A percentile compares a stretch with the other conserved stretches of the same genome.
Conservation (phyloP, 2,888 invertebrate species). For the Pogonocherus hispidulus region DNA sequence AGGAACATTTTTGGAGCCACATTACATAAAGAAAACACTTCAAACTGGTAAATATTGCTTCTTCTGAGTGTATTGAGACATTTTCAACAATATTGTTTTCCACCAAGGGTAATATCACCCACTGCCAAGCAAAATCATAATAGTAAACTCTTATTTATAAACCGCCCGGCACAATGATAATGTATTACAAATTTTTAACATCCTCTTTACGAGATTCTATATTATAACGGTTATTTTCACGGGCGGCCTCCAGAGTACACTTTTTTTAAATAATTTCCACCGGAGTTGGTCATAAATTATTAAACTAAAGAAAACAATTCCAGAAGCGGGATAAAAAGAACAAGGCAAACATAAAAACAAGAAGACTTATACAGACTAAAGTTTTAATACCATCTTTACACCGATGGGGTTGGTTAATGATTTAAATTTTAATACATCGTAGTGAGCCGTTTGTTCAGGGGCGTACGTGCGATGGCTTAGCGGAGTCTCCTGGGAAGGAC, state of each 20-base stretch:
- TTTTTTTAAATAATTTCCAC: conserved; percentile 12
- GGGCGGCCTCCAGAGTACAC: background rate
- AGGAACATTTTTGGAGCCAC: too few relatives aligned
- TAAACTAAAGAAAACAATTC: conserved; percentile 27
- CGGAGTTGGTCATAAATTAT: conserved; percentile 12
- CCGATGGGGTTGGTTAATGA: conserved; percentile 44
- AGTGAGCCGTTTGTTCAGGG: conserved; percentile 54
- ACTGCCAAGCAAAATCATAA: background rate
- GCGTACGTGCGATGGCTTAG: conserved; percentile 56
- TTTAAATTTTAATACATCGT: conserved; percentile 58
- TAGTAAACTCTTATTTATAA: background rate
- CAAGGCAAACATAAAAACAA: conserved; percentile 22
- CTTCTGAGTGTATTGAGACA: too few relatives aligned
- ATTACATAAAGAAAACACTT: too few relatives aligned
- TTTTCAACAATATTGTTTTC: too few relatives aligned
- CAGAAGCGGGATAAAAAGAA: conserved; percentile 20
- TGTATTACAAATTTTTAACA: background rate
- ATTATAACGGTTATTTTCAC: background rate
- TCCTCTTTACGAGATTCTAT: background rate
- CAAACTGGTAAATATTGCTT: too few relatives aligned
- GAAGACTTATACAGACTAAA: conserved; percentile 28
- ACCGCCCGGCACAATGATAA: background rate
- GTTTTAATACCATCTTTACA: conserved; percentile 38
- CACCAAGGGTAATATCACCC: background rate
- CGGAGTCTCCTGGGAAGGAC: conserved; percentile 52